Conservation (phyloP, 64 coral and sea anemone genomes). For the Platygyra sinensis region DNA sequence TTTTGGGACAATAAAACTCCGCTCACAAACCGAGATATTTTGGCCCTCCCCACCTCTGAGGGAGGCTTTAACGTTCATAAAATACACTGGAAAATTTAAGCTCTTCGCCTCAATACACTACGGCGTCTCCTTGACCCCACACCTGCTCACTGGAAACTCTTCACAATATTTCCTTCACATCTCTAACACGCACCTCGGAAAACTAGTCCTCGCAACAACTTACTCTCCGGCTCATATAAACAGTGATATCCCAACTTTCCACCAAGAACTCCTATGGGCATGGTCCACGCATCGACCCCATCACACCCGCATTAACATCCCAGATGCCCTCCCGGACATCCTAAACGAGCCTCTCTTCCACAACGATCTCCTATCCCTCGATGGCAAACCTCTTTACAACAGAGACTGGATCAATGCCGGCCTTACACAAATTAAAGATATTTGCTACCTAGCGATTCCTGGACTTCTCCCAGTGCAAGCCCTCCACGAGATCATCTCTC, state of each 20-base stretch:
- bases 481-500: neutral
- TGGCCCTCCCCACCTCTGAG: neutral
- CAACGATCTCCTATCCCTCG: neutral
- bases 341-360: neutral
- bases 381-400: neutral
- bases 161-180: neutral
- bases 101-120: conserved; percentile 8
- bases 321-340: neutral
- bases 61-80: conserved; percentile 22
- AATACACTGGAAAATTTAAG: neutral
- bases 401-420: neutral
- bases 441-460: conserved; percentile 5
- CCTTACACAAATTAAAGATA: conserved; percentile 1
- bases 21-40: neutral
- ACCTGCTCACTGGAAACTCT: conserved; percentile 35
- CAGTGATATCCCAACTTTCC: conserved; percentile 18
- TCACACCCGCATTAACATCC: neutral
- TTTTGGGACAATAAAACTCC: conserved; percentile 9
- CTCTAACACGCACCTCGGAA: neutral
- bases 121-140: neutral
- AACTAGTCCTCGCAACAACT: neutral
- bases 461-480: neutral
- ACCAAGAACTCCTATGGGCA: conserved; percentile 15
- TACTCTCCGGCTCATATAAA: neutral
- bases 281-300: neutral